Conservation (phyloP, 35 echinoderm and acorn worm genomes). For the Amphiura filiformis region DNA sequence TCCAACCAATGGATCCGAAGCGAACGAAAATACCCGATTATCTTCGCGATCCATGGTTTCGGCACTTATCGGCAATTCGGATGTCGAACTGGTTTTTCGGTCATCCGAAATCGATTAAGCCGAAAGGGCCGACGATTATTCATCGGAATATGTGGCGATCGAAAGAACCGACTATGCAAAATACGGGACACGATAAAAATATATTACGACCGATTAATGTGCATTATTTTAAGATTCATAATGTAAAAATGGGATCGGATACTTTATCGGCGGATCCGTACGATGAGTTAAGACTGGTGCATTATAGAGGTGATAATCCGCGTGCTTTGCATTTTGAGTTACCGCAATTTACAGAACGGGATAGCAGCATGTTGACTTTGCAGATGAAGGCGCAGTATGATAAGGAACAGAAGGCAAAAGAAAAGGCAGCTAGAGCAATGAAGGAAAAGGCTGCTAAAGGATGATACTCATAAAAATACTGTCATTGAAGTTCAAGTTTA, state of each 20-base stretch:
- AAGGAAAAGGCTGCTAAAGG: background rate
- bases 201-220: conserved; percentile 80
- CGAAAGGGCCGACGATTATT: conserved; percentile 20
- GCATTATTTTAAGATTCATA: conserved; percentile 96
- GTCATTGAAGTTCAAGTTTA: too few relatives aligned
- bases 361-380: conserved; percentile 36
- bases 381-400: conserved; percentile 7
- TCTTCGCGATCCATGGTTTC: conserved; percentile 34
- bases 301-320: conserved; percentile 91
- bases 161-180: conserved; percentile 50
- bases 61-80: conserved; percentile 25
- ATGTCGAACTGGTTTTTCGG: conserved; percentile 91
- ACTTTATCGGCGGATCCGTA: conserved; percentile 54
- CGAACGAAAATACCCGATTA: conserved; percentile 54
- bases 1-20: conserved; percentile 75
- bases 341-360: conserved; percentile 49
- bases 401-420: background rate
- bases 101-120: conserved; percentile 16
- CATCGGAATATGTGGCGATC: conserved; percentile 64
- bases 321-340: conserved; percentile 53
- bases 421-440: background rate
- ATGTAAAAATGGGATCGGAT: conserved; percentile 72
- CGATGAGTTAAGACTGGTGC: conserved; percentile 72
- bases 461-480: too few relatives aligned
- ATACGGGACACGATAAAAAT: conserved; percentile 81